These are phyloP conservation scores for Aurelia coerulea DNA, from an alignment of 30 jellyfish, hydroid and myxozoan genomes.

Conservation along the genomic window DNA sequence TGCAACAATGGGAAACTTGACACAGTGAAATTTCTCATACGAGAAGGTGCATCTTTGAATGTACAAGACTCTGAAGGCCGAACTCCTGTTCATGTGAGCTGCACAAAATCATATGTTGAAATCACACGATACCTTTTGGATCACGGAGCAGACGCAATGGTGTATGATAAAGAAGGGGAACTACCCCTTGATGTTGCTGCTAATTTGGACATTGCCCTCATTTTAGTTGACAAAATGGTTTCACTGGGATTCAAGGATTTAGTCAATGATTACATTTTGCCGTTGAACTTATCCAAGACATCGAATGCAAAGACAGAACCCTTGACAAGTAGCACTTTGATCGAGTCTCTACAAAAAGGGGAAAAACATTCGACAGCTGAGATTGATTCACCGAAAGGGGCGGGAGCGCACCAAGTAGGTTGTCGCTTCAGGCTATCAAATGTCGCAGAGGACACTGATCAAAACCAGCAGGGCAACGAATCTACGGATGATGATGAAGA, in stretches of 20 bases:
- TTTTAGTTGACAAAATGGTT: slow-evolving; percentile 61
- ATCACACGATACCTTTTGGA: slow-evolving; percentile 44
- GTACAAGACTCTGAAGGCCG: slow-evolving; percentile 39
- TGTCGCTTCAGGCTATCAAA: slow-evolving; percentile 56
- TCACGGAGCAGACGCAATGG: slow-evolving; percentile 74
- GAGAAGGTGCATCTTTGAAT: slow-evolving; percentile 58
- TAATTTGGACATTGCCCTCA: slow-evolving; percentile 29
- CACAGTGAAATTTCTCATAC: slow-evolving; percentile 28
- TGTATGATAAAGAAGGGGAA: slow-evolving; percentile 29
- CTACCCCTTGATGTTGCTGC: slow-evolving; percentile 73
- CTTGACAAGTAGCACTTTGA: neutral
- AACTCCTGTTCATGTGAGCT: slow-evolving; percentile 59
- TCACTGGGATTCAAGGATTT: slow-evolving; percentile 58
- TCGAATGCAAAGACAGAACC: slow-evolving; percentile 6
- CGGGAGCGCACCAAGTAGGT: slow-evolving; percentile 18
- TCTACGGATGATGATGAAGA: slow-evolving; percentile 25
- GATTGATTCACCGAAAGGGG: neutral
- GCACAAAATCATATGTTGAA: slow-evolving; percentile 25
- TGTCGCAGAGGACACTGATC: slow-evolving; percentile 12
- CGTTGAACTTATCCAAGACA: slow-evolving; percentile 31
- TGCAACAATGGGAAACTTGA: slow-evolving; percentile 57
- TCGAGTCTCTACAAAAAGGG: slow-evolving; percentile 15
- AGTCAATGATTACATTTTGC: slow-evolving; percentile 36
- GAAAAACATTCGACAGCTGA: neutral
- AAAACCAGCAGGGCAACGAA: neutral